A percentile compares a stretch with the other conserved stretches of the same genome.
phyloP scores from a whole-genome alignment of 2,888 invertebrate species.

The Iselma pallidipennis region DNA sequence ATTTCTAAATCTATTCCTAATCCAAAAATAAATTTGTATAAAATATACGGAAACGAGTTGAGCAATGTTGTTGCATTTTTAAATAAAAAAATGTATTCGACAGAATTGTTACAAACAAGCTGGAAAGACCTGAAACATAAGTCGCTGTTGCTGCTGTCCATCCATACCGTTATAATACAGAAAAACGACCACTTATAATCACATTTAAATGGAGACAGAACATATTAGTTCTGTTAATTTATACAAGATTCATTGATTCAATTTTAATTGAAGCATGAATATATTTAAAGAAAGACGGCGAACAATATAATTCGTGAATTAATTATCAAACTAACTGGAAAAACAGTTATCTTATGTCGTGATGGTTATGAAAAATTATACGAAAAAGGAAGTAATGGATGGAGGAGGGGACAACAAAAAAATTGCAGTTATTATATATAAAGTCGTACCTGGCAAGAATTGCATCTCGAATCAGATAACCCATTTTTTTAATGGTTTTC shows the following conservation, averaged over 20 bases:
- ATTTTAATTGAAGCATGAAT: not conserved
- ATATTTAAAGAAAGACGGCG: not conserved
- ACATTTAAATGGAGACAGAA: not conserved
- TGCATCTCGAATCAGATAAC: not conserved
- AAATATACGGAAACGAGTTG: not conserved
- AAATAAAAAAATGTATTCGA: not conserved
- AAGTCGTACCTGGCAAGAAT: not conserved
- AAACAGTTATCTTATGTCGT: too few relatives aligned
- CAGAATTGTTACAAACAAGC: not conserved
- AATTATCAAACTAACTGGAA: not conserved
- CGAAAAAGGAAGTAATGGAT: too few relatives aligned
- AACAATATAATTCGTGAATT: not conserved
- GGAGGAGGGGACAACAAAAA: too few relatives aligned
- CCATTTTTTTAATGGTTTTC: not conserved
- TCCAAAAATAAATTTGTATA: not conserved
- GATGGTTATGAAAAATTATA: too few relatives aligned
- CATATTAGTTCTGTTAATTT: not conserved
- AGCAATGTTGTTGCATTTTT: not conserved
- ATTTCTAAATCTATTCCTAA: not conserved
- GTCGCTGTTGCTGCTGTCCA: not conserved
- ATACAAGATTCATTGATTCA: not conserved
- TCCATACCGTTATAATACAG: not conserved
- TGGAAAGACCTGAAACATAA: not conserved
- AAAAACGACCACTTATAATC: not conserved
- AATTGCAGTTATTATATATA: too few relatives aligned